Evolutionary conservation across 64 coral and sea anemone species (phyloP), one percentile per base, ranked within the genome.

Genomic region (Stylophora pistillata): DNA sequence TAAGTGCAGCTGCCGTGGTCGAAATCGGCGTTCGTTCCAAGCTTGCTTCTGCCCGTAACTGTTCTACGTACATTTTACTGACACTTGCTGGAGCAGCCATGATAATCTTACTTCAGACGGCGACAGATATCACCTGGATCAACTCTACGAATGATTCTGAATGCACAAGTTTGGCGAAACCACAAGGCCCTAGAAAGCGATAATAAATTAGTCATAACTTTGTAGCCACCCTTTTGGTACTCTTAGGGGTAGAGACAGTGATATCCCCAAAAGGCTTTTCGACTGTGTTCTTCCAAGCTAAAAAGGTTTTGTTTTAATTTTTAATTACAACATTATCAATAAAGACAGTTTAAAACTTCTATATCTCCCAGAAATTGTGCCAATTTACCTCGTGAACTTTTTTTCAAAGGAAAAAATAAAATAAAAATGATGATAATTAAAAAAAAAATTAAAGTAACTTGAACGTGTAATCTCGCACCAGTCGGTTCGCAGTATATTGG

Each of bases 51-150:
- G 17, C 47, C 10, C 85, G 70, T 15, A 87, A 70, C 57, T 87
- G 85, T 13, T 87, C 85, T 11, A 87, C 85, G 52, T 84, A 84
- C 32, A 11, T 84, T 84, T 37, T 84, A 12, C 25, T 84, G 1
- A 84, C 80, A 53, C 80, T 84, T 84, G 80, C 80, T 84, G 80
- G 80, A 20, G 80, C 9, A 69, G 80, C 80, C 80, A 84, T 84
- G 37, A 84, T 54, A 11, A 68, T 53, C 52, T 18, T 68, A 26
- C 17, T 17, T 64, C n/a, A n/a, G 20, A 68, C 23, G 65, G 59
- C 16, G 34, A 30, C 58, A 61, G 58, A 58, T 31, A 41, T 69
- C 21, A 23, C 80, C 32, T 68, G 13, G 62, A 84, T 62, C n/a
- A 53, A 53, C 33, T 70, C 15, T 6, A 4, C 20, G 61, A 41